phyloP scores from a whole-genome alignment of 2,113 vertebrate species.

The Limanda limanda region DNA sequence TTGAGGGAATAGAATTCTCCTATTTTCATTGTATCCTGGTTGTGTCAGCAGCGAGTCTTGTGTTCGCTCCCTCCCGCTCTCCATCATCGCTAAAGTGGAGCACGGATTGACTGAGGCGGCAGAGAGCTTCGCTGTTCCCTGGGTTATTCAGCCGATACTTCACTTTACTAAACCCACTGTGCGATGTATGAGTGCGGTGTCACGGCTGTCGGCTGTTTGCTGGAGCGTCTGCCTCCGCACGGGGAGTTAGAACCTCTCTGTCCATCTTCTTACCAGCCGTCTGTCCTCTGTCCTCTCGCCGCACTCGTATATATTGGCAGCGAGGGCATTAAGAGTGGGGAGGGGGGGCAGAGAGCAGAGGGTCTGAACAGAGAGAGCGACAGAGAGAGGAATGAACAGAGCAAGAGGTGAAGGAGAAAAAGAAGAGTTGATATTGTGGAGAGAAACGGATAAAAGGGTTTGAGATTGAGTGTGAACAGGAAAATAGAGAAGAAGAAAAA shows the following conservation, averaged over 20 bases:
- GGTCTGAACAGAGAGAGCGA: conserved; percentile 25
- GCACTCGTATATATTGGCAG: conserved; percentile 37
- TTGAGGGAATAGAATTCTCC: conserved; percentile 21
- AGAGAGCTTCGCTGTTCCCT: neutral
- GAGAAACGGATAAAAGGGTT: conserved; percentile 25
- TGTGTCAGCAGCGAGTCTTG: neutral
- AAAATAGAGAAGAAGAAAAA: conserved; percentile 14
- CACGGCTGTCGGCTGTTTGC: conserved; percentile 7
- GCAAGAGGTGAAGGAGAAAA: neutral
- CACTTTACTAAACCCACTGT: conserved; percentile 26
- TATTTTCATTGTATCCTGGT: neutral
- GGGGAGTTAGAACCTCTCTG: conserved; percentile 32
- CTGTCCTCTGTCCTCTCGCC: conserved; percentile 17
- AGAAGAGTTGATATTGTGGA: conserved; percentile 27
- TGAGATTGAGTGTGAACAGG: conserved; percentile 27
- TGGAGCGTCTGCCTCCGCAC: conserved; percentile 17
- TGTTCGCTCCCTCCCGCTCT: conserved; percentile 11
- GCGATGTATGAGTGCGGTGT: conserved; percentile 40
- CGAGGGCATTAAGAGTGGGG: conserved; percentile 43
- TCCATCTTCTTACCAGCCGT: conserved; percentile 21
- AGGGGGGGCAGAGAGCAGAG: conserved; percentile 16
- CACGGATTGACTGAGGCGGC: conserved; percentile 26
- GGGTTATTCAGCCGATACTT: conserved; percentile 30
- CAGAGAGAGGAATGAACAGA: neutral
- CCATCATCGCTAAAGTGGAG: conserved; percentile 13